These are phyloP conservation scores for Campoletis sonorensis DNA, from an alignment of 1,140 invertebrate species.

Conservation along the genomic window DNA sequence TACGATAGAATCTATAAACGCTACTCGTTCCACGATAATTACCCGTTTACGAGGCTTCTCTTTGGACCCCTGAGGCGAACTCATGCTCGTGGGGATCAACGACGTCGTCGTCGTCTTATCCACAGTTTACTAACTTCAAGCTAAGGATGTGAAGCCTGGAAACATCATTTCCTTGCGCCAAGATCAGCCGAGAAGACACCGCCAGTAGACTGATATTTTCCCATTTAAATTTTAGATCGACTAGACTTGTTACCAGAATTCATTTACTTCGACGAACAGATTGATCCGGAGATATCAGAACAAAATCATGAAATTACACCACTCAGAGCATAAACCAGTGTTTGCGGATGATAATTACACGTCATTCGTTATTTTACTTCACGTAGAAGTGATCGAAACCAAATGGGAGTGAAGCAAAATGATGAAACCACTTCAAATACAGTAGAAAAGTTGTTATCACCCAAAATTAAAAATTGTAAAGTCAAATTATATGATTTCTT, in stretches of 20 bases:
- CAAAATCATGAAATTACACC: neutral
- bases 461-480: no score
- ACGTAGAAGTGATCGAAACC: no score
- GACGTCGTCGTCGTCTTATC: conserved; percentile 16
- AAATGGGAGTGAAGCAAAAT: no score
- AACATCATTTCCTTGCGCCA: conserved; percentile 35
- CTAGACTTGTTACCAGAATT: neutral
- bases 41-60: conserved; percentile 40
- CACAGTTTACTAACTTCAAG: neutral
- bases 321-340: neutral
- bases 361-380: no score
- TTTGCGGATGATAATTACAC: conserved; percentile 14
- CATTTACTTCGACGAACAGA: neutral
- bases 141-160: neutral
- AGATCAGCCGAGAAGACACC: neutral
- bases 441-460: no score
- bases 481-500: no score
- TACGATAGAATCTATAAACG: conserved; percentile 44
- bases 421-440: no score
- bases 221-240: conserved; percentile 39
- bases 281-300: neutral
- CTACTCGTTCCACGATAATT: conserved; percentile 39
- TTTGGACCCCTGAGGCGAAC: conserved; percentile 23
- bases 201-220: conserved; percentile 17
- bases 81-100: neutral